phyloP scores from a whole-genome alignment of 2,797 vertebrate species.

The Vireo griseus region DNA sequence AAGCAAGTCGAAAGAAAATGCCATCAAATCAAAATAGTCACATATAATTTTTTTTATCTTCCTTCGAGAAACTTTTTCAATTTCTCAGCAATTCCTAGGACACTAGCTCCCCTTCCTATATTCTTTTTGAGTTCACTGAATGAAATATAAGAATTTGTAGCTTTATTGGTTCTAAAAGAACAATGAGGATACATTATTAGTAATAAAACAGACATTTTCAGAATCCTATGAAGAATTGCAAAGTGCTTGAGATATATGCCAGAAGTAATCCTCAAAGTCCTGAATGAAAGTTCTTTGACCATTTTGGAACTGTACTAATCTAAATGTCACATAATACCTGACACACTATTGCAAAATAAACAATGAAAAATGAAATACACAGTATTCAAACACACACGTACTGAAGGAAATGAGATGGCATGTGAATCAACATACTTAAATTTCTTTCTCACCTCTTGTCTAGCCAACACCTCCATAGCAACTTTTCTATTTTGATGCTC shows the following conservation, averaged over 20 bases:
- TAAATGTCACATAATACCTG: background rate
- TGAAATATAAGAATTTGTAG: background rate
- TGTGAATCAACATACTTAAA: background rate
- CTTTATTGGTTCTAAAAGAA: background rate
- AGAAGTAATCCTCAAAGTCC: background rate
- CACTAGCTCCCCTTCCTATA: background rate
- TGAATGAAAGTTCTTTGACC: background rate
- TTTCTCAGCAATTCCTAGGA: background rate
- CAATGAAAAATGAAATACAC: background rate
- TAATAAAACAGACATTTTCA: background rate
- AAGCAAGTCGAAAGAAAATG: background rate
- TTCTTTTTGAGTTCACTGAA: background rate
- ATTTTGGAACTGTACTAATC: background rate
- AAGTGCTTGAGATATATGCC: background rate
- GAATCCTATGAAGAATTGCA: background rate
- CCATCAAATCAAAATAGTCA: background rate
- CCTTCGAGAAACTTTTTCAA: background rate
- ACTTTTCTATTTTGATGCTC: background rate
- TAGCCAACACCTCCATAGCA: background rate
- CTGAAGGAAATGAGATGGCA: background rate
- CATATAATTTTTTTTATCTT: background rate
- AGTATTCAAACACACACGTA: background rate
- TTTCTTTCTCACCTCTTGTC: background rate
- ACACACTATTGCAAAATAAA: background rate
- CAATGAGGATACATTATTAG: background rate